phyloP scores from a whole-genome alignment of 2,888 invertebrate genomes.

The Latrodectus hesperus region DNA sequence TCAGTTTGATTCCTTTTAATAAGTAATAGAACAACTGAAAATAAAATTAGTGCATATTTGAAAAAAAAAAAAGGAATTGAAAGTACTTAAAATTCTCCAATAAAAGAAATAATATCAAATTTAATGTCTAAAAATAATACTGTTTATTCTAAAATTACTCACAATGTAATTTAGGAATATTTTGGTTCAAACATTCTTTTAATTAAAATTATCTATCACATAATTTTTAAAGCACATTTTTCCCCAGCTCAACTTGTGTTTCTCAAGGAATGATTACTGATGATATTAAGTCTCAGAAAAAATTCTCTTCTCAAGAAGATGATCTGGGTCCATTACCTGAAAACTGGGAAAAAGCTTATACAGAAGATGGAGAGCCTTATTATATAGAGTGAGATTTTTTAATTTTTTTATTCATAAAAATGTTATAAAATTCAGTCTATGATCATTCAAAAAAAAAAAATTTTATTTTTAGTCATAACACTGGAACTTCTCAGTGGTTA shows the following conservation, averaged over 20 bases:
- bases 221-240: too few relatives aligned
- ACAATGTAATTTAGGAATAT: too few relatives aligned
- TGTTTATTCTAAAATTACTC: too few relatives aligned
- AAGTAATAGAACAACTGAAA: too few relatives aligned
- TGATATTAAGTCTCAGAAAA: constrained; percentile 37
- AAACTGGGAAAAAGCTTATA: constrained; percentile 98
- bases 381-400: constrained; percentile 86
- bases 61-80: too few relatives aligned
- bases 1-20: too few relatives aligned
- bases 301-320: constrained; percentile 17
- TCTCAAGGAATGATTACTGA: constrained; percentile 36
- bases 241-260: constrained; percentile 33
- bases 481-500: constrained; percentile 97
- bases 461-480: constrained; percentile 87
- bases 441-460: neutral
- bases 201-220: too few relatives aligned
- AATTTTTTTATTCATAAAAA: neutral
- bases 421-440: neutral
- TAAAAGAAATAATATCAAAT: too few relatives aligned
- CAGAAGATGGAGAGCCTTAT: constrained; percentile 96
- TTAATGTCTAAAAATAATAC: too few relatives aligned
- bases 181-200: too few relatives aligned
- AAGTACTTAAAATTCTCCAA: too few relatives aligned
- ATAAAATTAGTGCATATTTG: too few relatives aligned
- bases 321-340: constrained; percentile 92